Base-by-base conservation (phyloP, 2,888 invertebrate species). In the Idaea straminata region DNA sequence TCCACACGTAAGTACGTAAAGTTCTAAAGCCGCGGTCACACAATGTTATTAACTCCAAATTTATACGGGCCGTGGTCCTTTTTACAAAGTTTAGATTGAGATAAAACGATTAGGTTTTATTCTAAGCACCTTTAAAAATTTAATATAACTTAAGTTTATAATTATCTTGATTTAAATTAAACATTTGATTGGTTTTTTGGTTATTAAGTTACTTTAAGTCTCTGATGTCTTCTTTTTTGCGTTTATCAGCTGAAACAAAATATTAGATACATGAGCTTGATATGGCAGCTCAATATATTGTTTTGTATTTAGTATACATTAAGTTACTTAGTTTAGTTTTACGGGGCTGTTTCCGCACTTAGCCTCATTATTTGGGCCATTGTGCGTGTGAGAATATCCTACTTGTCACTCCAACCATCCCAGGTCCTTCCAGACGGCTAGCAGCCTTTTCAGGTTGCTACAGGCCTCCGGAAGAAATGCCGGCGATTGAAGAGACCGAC, bases 21-120 rank as follows among this genome's bases (percentile, higher is more conserved):
- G 66, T 68, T 69, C 64, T 68, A 66, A 72, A 72, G 73, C 72
- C 67, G 71, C 61, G 72, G 72, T 72, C 67, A 72, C 65, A 69
- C 65, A 38, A 15, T 57, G 35, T 69, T 66, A 69, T 66, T 66
- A 66, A 60, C 38, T 34, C 61, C 34, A 57, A 25, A 57, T 34
- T 35, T 62, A 34, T 57, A 61, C 64, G 58, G 58, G 15, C 15
- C 15, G n/a, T 58, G 15, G 58, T 15, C 58, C 16, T 15, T 58
- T 15, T 16, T 16, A 58, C 16, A 16, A n/a, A 58, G 58, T 58
- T 58, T 15, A 58, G 16, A 16, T 16, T 58, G 58, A 58, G 16
- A 58, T 58, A 16, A 16, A n/a, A 5, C 58, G 16, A 58, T 58
- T 58, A 7, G 13, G 25, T 47, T 47, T 47, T 47, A 47, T 47